Evolutionary conservation across 2,888 invertebrate species (phyloP).

Genomic region (Hirtodrosophila confusa): DNA sequence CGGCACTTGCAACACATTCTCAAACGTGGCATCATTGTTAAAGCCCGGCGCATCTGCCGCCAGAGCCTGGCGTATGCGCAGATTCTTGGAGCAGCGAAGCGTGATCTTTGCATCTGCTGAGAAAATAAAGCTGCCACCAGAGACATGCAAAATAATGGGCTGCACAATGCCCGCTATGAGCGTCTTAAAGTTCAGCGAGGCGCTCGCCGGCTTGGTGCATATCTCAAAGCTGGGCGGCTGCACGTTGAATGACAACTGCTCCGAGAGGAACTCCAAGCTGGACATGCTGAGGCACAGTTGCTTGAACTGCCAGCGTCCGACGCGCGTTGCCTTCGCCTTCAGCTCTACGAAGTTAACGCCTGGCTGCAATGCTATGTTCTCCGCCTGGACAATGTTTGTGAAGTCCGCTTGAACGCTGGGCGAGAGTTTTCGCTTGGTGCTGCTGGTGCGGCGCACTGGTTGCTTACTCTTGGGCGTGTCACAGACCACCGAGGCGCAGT

Average conservation of each 20-base stretch:
- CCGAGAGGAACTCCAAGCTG: slow-evolving; percentile 90
- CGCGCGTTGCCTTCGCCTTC: slow-evolving; percentile 86
- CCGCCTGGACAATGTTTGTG: slow-evolving; percentile 86
- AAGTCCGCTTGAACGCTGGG: slow-evolving; percentile 88
- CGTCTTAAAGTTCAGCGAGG: slow-evolving; percentile 87
- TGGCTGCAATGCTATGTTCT: slow-evolving; percentile 86
- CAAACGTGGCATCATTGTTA: slow-evolving; percentile 71
- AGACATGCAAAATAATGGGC: slow-evolving; percentile 89
- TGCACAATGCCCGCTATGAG: slow-evolving; percentile 93
- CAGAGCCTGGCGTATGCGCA: slow-evolving; percentile 80
- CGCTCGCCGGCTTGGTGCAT: slow-evolving; percentile 85
- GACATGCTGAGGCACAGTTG: slow-evolving; percentile 85
- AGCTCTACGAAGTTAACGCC: slow-evolving; percentile 88
- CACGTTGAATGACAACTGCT: slow-evolving; percentile 84
- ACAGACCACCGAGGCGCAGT: slow-evolving; percentile 90
- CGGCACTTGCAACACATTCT: slow-evolving; percentile 85
- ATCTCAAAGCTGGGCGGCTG: slow-evolving; percentile 83
- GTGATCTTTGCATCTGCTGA: slow-evolving; percentile 86
- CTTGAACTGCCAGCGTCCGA: slow-evolving; percentile 89
- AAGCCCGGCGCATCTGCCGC: slow-evolving; percentile 1
- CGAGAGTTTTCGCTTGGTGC: slow-evolving; percentile 89
- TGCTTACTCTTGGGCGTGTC: slow-evolving; percentile 87
- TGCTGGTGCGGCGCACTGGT: slow-evolving; percentile 88
- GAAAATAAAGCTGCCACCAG: slow-evolving; percentile 91
- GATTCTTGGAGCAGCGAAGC: slow-evolving; percentile 83